Conservation (phyloP, 2,113 vertebrate species). For the Sander lucioperca region DNA sequence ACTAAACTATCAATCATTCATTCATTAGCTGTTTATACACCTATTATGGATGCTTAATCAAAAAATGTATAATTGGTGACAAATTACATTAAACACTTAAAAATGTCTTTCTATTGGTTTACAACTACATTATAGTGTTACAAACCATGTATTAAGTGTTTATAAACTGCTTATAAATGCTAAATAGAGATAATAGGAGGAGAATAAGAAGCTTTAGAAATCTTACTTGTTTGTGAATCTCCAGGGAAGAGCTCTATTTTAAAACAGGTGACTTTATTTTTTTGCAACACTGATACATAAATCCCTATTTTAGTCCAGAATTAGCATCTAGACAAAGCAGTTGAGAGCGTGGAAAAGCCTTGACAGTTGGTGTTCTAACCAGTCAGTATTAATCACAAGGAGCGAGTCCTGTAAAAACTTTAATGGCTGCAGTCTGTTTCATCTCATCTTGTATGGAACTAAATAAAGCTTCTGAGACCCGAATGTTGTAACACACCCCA, state of each 20-base stretch:
- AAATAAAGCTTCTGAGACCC: not conserved
- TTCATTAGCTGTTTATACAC: not conserved
- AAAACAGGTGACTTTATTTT: not conserved
- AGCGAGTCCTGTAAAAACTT: slow-evolving; percentile 3
- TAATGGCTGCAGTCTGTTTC: slow-evolving; percentile 27
- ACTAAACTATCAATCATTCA: not conserved
- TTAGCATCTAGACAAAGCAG: not conserved
- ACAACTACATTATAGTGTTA: not conserved
- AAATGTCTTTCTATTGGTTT: not conserved
- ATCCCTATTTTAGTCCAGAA: not conserved
- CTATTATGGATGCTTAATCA: not conserved
- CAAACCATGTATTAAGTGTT: not conserved
- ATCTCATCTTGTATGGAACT: slow-evolving; percentile 36
- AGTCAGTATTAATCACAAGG: slow-evolving; percentile 37
- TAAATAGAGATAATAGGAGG: not conserved
- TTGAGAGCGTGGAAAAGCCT: not conserved
- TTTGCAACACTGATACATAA: not conserved
- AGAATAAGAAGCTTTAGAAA: slow-evolving; percentile 1
- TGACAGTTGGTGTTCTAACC: not conserved
- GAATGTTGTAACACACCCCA: not conserved
- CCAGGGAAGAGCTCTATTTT: not conserved
- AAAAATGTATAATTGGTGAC: not conserved
- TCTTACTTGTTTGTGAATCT: not conserved
- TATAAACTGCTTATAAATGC: slow-evolving; percentile 3
- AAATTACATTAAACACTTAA: not conserved